These are phyloP conservation scores for Neodon shergylaensis DNA, from an alignment of 2,113 vertebrate genomes.

Conservation along the genomic window DNA sequence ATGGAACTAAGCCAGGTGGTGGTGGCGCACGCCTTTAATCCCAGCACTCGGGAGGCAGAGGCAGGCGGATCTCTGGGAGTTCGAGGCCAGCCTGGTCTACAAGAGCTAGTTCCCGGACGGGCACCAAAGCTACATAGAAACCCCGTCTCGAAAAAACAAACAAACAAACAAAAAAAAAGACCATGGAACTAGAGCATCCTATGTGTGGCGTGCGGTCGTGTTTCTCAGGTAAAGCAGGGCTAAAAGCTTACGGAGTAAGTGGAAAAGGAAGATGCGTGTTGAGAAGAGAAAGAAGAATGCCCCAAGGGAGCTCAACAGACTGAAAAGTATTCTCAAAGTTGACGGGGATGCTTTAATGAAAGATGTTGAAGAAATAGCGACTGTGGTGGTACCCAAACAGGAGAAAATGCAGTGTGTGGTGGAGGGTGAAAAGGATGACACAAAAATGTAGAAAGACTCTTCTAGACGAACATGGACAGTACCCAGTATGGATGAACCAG, in stretches of 20 bases:
- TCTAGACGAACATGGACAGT: slow-evolving; percentile 94
- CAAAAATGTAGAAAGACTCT: slow-evolving; percentile 93
- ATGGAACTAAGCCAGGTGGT: no score
- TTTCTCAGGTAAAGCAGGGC: no score
- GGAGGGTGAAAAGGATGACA: slow-evolving; percentile 75
- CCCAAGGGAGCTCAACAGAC: slow-evolving; percentile 92
- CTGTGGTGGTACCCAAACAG: slow-evolving; percentile 87
- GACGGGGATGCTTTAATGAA: slow-evolving; percentile 91
- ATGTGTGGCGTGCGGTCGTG: no score
- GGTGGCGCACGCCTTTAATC: no score
- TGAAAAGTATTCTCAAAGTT: slow-evolving; percentile 87
- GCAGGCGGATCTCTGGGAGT: no score
- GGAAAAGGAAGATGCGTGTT: slow-evolving; percentile 97
- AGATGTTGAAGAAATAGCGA: slow-evolving; percentile 92
- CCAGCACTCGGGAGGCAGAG: no score
- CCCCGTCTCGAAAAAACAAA: no score
- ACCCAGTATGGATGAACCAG: slow-evolving; percentile 95
- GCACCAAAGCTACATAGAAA: no score
- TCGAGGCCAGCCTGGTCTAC: no score
- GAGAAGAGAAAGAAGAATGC: slow-evolving; percentile 97
- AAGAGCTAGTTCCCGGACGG: no score
- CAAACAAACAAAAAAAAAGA: no score
- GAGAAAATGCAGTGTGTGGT: slow-evolving; percentile 73
- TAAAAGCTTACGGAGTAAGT: slow-evolving; percentile 47
- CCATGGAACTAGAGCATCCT: no score